Conservation (phyloP, 2,888 invertebrate species). For the Callinectes sapidus region DNA sequence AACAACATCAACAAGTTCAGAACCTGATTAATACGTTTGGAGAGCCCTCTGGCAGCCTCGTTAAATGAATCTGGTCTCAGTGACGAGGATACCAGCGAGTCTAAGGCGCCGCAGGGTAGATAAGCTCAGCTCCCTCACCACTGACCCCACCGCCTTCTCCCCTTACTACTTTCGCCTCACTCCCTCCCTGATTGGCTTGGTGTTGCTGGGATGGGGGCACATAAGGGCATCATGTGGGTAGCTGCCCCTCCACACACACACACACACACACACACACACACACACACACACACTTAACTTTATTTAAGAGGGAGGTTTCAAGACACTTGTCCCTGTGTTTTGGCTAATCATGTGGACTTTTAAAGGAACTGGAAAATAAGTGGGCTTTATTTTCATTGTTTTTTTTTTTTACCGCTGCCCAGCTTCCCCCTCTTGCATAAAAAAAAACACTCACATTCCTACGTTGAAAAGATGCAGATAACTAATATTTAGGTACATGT, state of each 20-base stretch:
- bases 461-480: neutral
- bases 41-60: slow-evolving; percentile 24
- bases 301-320: too few relatives aligned
- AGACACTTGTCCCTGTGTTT: too few relatives aligned
- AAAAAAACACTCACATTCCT: neutral
- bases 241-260: neutral
- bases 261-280: slow-evolving; percentile 3
- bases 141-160: neutral
- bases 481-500: neutral
- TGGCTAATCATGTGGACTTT: too few relatives aligned
- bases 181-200: neutral
- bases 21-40: slow-evolving; percentile 35
- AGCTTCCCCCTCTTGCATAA: too few relatives aligned
- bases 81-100: slow-evolving; percentile 32
- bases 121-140: neutral
- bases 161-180: neutral
- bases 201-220: neutral
- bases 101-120: slow-evolving; percentile 15
- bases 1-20: slow-evolving; percentile 30
- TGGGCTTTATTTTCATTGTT: too few relatives aligned
- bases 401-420: too few relatives aligned
- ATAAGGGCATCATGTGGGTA: neutral
- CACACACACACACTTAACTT: slow-evolving; percentile 18
- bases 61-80: neutral
- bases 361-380: too few relatives aligned